Evolutionary conservation across 2,888 invertebrate species (phyloP).

Genomic region (Halictus ligatus): DNA sequence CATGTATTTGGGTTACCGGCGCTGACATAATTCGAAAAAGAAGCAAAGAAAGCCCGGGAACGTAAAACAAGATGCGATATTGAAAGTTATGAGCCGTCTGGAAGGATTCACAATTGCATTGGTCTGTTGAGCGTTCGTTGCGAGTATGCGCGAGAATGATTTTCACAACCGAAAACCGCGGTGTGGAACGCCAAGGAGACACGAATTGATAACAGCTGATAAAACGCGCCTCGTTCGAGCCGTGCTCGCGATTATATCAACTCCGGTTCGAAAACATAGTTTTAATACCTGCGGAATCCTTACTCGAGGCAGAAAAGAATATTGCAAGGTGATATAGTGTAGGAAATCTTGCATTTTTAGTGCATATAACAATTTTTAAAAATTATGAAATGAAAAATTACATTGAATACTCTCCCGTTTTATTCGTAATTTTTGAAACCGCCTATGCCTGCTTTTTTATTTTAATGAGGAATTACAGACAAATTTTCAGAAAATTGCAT

Average conservation of each 20-base stretch:
- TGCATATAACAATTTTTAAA: not conserved
- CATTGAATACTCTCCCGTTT: too few relatives aligned
- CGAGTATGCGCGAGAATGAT: not conserved
- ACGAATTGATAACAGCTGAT: slow-evolving; percentile 7
- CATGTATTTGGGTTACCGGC: not conserved
- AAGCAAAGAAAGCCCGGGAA: not conserved
- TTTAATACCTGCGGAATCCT: not conserved
- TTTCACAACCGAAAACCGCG: not conserved
- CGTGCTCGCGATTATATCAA: slow-evolving; percentile 15
- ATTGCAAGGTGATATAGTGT: not conserved
- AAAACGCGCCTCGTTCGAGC: slow-evolving; percentile 21
- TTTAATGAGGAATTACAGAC: too few relatives aligned
- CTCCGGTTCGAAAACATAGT: not conserved
- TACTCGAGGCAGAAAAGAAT: not conserved
- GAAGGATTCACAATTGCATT: not conserved
- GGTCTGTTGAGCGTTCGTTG: not conserved
- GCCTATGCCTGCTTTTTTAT: too few relatives aligned
- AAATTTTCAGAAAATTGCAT: too few relatives aligned
- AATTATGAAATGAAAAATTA: too few relatives aligned
- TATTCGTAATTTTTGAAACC: too few relatives aligned
- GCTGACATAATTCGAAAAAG: not conserved
- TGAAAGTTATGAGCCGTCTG: not conserved
- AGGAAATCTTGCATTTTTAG: too few relatives aligned
- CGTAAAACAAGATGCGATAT: not conserved
- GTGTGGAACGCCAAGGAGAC: not conserved